Conservation (phyloP, 2,797 vertebrate genomes). For the Heterohyrax brucei region DNA sequence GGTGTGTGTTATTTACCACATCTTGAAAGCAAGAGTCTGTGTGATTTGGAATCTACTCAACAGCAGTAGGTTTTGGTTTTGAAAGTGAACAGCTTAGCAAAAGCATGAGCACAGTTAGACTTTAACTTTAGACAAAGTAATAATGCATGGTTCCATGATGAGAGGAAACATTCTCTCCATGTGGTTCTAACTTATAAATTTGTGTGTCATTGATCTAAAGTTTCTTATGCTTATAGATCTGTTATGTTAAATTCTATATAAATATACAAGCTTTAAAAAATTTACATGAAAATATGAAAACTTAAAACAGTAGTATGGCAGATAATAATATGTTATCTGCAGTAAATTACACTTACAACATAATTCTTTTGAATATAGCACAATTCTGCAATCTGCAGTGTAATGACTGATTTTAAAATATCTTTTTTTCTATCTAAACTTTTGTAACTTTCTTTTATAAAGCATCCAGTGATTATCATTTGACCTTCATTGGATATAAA, state of each 20-base stretch:
- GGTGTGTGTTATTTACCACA: neutral
- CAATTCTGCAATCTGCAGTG: neutral
- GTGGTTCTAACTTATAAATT: neutral
- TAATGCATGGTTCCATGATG: neutral
- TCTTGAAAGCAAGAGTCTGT: neutral
- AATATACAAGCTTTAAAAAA: neutral
- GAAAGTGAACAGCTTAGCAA: neutral
- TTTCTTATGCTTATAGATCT: neutral
- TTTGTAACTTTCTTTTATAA: conserved; percentile 1
- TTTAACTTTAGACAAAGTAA: neutral
- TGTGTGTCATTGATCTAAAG: neutral
- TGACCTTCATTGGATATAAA: conserved; percentile 13
- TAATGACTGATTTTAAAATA: neutral
- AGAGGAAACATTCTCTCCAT: neutral
- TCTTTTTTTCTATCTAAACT: conserved; percentile 14
- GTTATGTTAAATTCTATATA: neutral
- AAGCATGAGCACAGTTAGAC: neutral
- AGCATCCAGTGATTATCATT: neutral
- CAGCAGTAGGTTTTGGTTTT: neutral
- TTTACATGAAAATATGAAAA: neutral
- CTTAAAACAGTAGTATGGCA: neutral
- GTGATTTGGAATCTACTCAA: no score
- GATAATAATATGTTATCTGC: neutral
- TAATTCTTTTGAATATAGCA: neutral
- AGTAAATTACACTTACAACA: neutral